Conservation (phyloP, 1,140 invertebrate genomes). For the Pachypeltis micranthus region DNA sequence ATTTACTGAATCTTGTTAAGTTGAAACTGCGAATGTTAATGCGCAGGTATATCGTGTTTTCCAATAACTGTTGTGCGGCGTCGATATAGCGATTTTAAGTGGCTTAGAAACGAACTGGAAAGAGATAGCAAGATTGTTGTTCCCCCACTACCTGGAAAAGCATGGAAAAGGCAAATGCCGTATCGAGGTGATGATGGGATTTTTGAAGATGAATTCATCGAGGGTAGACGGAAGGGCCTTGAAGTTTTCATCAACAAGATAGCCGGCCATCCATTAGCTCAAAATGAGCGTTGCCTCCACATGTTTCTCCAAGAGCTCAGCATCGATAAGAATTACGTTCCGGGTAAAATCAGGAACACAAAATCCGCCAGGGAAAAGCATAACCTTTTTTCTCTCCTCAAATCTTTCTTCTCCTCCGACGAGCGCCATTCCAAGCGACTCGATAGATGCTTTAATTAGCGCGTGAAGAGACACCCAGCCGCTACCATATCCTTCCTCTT, state of each 20-base stretch:
- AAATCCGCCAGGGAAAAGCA: not conserved
- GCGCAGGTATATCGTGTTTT: too few species aligned
- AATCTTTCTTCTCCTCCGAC: too few species aligned
- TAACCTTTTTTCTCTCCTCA: not conserved
- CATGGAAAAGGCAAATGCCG: constrained; percentile 94
- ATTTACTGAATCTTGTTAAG: too few species aligned
- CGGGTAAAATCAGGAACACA: constrained; percentile 96
- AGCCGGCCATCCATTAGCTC: constrained; percentile 95
- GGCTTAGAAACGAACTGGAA: constrained; percentile 96
- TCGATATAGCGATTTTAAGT: constrained; percentile 99
- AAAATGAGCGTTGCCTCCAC: constrained; percentile 97
- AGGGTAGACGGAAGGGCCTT: constrained; percentile 92
- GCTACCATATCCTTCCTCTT: constrained; percentile 2
- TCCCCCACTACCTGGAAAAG: constrained; percentile 92
- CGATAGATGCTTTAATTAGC: too few species aligned
- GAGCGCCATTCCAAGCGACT: too few species aligned
- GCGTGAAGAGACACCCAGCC: too few species aligned
- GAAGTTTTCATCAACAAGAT: constrained; percentile 99
- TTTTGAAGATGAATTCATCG: constrained; percentile 99
- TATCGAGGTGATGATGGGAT: constrained; percentile 97
- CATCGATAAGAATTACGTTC: constrained; percentile 99
- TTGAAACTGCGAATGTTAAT: too few species aligned
- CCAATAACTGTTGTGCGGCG: too few species aligned
- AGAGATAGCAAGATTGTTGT: constrained; percentile 99
- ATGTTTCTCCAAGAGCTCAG: constrained; percentile 97